A percentile compares a stretch with the other conserved stretches of the same genome.
phyloP scores from a whole-genome alignment of 2,113 vertebrate genomes.

The sheep (Ovis aries) region DNA sequence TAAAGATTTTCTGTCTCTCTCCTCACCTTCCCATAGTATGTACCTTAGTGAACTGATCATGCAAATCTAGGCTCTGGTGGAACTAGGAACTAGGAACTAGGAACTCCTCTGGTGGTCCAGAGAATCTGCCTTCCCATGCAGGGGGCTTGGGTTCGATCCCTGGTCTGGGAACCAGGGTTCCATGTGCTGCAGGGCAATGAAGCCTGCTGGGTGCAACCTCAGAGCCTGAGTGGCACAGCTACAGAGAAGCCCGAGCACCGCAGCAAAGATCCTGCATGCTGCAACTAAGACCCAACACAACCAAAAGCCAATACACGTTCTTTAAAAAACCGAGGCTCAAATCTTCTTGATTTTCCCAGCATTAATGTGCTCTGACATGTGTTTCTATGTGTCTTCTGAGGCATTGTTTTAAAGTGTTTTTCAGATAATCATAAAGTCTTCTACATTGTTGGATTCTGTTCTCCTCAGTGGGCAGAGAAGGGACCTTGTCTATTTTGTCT shows the following conservation, averaged over 20 bases:
- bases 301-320: background rate
- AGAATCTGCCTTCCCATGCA: background rate
- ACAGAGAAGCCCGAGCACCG: fast-evolving
- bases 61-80: background rate
- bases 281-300: background rate
- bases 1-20: background rate
- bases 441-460: background rate
- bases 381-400: background rate
- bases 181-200: background rate
- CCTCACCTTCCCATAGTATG: background rate
- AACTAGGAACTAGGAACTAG: background rate
- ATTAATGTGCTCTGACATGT: background rate
- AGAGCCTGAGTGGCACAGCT: background rate
- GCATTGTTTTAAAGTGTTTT: background rate
- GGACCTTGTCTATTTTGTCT: background rate
- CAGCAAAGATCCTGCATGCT: background rate
- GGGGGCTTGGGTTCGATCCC: background rate
- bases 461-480: background rate
- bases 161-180: background rate
- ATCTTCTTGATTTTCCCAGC: background rate
- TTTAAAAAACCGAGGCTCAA: background rate
- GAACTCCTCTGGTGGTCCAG: background rate
- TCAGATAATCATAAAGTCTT: background rate
- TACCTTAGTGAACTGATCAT: background rate
- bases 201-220: background rate